Evolutionary conservation across 2,113 vertebrate species (phyloP).

Genomic region (Columbina picui): DNA sequence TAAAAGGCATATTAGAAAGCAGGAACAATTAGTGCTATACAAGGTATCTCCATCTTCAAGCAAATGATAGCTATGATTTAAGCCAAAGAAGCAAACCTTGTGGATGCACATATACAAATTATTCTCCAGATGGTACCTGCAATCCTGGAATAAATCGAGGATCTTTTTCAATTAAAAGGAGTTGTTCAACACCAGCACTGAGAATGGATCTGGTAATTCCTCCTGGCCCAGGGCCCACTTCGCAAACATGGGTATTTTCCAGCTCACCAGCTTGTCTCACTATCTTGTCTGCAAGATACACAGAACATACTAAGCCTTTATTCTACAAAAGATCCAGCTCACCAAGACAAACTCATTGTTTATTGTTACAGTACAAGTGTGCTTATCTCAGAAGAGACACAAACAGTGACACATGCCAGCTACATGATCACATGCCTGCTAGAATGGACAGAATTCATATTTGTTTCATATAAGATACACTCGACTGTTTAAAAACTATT

Average conservation of each 20-base stretch:
- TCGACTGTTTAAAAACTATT: not conserved
- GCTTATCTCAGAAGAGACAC: constrained; percentile 9
- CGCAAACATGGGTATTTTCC: constrained; percentile 86
- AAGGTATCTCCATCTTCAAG: not conserved
- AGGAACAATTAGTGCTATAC: not conserved
- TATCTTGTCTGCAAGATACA: constrained; percentile 89
- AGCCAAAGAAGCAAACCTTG: not conserved
- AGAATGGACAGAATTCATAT: not conserved
- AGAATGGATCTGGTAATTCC: constrained; percentile 95
- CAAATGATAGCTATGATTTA: not conserved
- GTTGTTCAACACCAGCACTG: constrained; percentile 80
- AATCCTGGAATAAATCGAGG: constrained; percentile 91
- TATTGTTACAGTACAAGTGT: not conserved
- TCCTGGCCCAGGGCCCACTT: constrained; percentile 96
- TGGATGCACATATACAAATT: not conserved
- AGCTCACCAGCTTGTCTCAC: constrained; percentile 88
- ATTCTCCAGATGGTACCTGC: constrained; percentile 78
- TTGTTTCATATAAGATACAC: not conserved
- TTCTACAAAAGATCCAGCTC: not conserved
- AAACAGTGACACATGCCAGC: not conserved
- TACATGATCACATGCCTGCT: not conserved
- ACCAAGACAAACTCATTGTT: constrained; percentile 22
- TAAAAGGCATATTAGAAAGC: not conserved
- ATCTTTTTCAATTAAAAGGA: constrained; percentile 97
- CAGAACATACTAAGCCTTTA: constrained; percentile 19